phyloP scores from a whole-genome alignment of 2,797 vertebrate genomes.

The Silurus aristotelis region DNA sequence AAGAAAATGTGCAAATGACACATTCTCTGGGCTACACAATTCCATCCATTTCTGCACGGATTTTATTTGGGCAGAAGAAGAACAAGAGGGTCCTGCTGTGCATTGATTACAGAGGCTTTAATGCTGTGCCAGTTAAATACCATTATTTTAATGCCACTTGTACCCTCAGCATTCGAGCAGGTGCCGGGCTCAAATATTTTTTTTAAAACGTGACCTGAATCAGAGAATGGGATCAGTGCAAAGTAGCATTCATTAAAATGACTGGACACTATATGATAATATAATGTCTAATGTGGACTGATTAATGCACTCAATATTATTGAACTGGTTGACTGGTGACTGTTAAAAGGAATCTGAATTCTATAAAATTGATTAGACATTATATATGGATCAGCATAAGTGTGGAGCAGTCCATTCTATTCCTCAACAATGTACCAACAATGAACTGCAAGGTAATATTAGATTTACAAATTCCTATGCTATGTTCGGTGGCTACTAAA shows the following conservation, averaged over 20 bases:
- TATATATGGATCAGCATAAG: constrained; percentile 9
- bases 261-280: neutral
- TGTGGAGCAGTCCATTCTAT: neutral
- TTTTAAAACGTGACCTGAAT: neutral
- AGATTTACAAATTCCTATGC: neutral
- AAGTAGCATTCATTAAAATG: neutral
- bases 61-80: constrained; percentile 7
- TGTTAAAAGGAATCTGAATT: neutral
- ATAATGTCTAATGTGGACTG: neutral
- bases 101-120: constrained; percentile 1
- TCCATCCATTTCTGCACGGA: neutral
- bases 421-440: neutral
- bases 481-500: neutral
- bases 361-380: neutral
- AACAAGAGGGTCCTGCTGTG: neutral
- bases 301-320: neutral
- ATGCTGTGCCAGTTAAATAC: constrained; percentile 6
- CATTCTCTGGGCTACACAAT: neutral
- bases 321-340: neutral
- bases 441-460: neutral
- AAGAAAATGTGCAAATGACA: neutral
- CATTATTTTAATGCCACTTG: neutral
- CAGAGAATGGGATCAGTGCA: neutral
- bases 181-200: neutral
- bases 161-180: neutral